Evolutionary conservation across 2,797 vertebrate species (phyloP), one percentile per base, ranked within the genome.

Genomic region (Dendrocincla tyrannina): DNA sequence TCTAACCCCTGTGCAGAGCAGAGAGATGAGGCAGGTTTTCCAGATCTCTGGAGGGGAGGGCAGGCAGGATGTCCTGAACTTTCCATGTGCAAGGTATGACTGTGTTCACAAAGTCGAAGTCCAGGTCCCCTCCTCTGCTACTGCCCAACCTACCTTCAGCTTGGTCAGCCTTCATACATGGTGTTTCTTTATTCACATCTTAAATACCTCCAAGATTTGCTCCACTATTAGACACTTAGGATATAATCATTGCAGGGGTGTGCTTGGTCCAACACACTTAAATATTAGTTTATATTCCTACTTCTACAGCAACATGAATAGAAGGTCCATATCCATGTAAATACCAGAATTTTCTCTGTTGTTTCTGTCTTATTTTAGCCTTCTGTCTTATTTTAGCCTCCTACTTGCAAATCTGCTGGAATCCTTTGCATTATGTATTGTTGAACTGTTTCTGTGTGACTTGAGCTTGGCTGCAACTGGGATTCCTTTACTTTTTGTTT

Each of bases 381-480:
- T 94, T 63, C 88, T 93, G 5, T 80, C 59, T 93, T 49, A 91
- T 50, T 87, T 91, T 85, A 94, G 35, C 42, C 94, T 95, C 77
- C 91, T 94, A 76, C 66, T 83, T 77, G 89, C 30, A 95, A 93
- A 96, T 95, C 82, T 41, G 10, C 85, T 95, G 92, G 55, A 91
- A 91, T 84, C 69, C 70, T 84, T 88, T 95, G 60, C 75, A 91
- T 97, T 96, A 91, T 64, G 66, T 81, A 73, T 86, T 88, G 19
- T 28, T 91, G 80, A 86, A 73, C 32, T 87, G 58, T 96, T 95
- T 88, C 77, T 96, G 59, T 85, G 91, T 32, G 44, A 74, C 70
- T 95, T 85, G 81, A 95, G 69, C 92, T 96, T 95, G 74, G 89
- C 88, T 92, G 95, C 33, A 95, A 96, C 32, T 96, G 55, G 63